These are phyloP conservation scores for Apteryx mantelli DNA, from an alignment of 2,113 vertebrate species.

Conservation along the genomic window DNA sequence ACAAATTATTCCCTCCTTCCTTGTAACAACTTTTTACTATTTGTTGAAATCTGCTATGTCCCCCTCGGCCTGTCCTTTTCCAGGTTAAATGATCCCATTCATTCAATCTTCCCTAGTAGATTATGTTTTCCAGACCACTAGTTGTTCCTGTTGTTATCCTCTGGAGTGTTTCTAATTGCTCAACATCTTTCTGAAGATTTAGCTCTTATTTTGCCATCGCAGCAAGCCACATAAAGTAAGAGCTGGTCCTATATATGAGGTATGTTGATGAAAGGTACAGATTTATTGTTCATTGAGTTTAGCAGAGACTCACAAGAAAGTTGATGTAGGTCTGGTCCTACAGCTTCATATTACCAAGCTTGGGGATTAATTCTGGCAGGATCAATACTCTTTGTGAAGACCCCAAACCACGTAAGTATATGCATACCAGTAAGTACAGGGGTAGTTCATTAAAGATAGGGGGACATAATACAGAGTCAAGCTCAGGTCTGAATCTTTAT, in stretches of 20 bases:
- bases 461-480: background rate
- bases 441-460: background rate
- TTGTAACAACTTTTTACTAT: background rate
- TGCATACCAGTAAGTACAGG: rapidly evolving
- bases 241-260: background rate
- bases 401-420: background rate
- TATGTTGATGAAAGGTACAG: background rate
- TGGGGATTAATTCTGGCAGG: background rate
- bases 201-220: background rate
- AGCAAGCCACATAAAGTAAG: background rate
- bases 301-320: background rate
- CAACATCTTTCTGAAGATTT: background rate
- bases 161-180: background rate
- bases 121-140: conserved; percentile 1
- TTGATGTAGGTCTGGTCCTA: background rate
- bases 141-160: background rate
- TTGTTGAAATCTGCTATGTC: background rate
- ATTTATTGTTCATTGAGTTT: background rate
- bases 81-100: background rate
- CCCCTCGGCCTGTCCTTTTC: background rate
- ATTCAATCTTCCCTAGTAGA: background rate
- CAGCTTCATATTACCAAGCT: background rate
- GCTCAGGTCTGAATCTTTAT: background rate
- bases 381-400: background rate
- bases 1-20: background rate